Evolutionary conservation across 2,888 invertebrate genomes (phyloP), one percentile per base, ranked within the genome.

Genomic region (Limnephilus auricula): DNA sequence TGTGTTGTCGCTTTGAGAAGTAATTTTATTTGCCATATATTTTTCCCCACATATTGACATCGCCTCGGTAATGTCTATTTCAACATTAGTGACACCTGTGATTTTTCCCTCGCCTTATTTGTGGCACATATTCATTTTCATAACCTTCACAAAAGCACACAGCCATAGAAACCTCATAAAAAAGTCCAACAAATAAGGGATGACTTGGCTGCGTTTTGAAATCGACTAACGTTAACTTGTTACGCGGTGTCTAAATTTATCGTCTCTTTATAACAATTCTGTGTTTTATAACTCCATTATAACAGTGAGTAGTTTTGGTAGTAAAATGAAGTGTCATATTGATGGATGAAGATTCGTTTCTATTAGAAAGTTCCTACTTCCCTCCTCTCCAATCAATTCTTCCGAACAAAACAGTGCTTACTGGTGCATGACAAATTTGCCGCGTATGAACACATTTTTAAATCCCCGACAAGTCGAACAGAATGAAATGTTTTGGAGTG

Each of bases 51-150:
- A 83, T 37, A 83, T 83, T 89, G 89, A 50, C 79, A 85, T 40
- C 31, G 79, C 40, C 79, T 31, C 84, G 34, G 50, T 92, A 92
- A 92, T 92, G 90, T 91, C 91, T 90, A 90, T 89, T 86, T 92
- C 89, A 31, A 90, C 92, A 92, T 92, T 92, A 92, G 91, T 90
- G 92, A 90, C 92, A 92, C 92, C 92, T 92, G 92, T 89, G 91
- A 92, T 92, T 91, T 91, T 92, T 92, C 92, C 92, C 92, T 92
- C 31, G 78, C 79, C 88, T 91, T 91, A 90, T 89, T 83, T 89
- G 82, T 89, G 65, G 65, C 65, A 65, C 65, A 65, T 6, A 25
- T 65, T n/a, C n/a, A 65, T n/a, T 25, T 65, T 25, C 25, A 65
- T 65, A 65, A 65, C 25, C 25, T 65, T 65, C 25, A 65, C 65